Percentiles rank a stretch among this genome's conserved stretches.
Evolutionary conservation across 2,797 vertebrate species (phyloP).

Genomic region (Microctenopoma steveboyesi): DNA sequence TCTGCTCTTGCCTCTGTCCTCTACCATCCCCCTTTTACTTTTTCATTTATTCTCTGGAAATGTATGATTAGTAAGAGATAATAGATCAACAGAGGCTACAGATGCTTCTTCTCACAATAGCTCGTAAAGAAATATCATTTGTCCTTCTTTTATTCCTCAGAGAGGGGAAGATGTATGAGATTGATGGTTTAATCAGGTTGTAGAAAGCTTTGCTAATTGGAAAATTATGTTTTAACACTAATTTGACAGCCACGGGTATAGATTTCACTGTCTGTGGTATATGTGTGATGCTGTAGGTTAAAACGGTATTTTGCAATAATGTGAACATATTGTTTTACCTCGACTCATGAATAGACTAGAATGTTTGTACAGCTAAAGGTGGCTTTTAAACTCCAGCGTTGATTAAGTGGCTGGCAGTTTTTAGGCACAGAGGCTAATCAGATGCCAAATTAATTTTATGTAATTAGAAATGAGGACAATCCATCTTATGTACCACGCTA

Average conservation of each 20-base stretch:
- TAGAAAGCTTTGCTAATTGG: slow-evolving; percentile 62
- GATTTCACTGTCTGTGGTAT: slow-evolving; percentile 36
- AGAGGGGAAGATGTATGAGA: slow-evolving; percentile 38
- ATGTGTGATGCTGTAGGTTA: slow-evolving; percentile 38
- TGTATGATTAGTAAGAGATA: slow-evolving; percentile 52
- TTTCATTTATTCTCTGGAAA: slow-evolving; percentile 42
- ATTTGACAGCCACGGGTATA: slow-evolving; percentile 49
- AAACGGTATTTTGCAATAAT: slow-evolving; percentile 46
- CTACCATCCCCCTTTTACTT: slow-evolving; percentile 29
- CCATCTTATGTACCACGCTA: too few relatives aligned
- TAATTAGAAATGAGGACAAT: background rate
- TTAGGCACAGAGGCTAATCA: slow-evolving; percentile 11
- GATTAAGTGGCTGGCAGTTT: background rate
- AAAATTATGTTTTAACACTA: slow-evolving; percentile 58
- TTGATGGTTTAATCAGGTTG: slow-evolving; percentile 63
- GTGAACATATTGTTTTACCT: slow-evolving; percentile 36
- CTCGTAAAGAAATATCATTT: slow-evolving; percentile 32
- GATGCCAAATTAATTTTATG: slow-evolving; percentile 8
- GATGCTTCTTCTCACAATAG: slow-evolving; percentile 40
- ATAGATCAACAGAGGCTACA: slow-evolving; percentile 40
- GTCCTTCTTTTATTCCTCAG: slow-evolving; percentile 40
- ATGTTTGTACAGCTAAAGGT: slow-evolving; percentile 1
- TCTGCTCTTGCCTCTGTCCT: slow-evolving; percentile 33
- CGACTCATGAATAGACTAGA: background rate
- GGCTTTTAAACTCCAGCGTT: slow-evolving; percentile 5